Base-by-base conservation (phyloP, 2,888 invertebrate species). In the Rhyacophila evoluta region DNA sequence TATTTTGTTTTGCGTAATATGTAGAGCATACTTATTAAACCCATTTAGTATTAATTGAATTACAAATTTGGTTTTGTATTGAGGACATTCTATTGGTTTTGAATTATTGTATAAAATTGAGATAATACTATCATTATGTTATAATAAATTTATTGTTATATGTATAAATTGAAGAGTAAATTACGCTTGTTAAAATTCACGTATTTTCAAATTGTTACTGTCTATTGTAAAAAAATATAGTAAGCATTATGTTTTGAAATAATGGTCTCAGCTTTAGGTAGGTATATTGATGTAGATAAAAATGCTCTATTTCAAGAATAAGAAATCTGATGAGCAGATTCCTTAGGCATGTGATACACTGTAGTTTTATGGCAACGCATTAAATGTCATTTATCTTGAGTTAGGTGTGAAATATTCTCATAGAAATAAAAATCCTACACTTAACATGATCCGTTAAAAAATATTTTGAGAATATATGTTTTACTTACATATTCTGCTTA, bases 101-200 rank as follows among this genome's bases (percentile, higher is more conserved):
- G 10, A 55, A 55, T 55, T 55, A 25, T 25, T 55, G 55, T 19
- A 55, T 19, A 25, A 55, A 8, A 25, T 8, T 55, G 25, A 55
- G 12, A 55, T 55, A 55, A 55, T 25, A 55, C 25, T 55, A 25
- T 25, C 55, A 5, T 55, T 55, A 25, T 55, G 55, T 55, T 55
- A 19, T 25, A 10, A 25, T 55, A 55, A 55, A 55, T 55, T 55
- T n/a, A 55, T 55, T 55, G 55, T 55, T 55, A 55, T 55, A 55
- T 55, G 55, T 55, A 55, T 55, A 55, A 55, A 55, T 55, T 55
- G 19, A 55, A 55, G 55, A 55, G 55, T 55, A 55, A 55, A 55
- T 55, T 55, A 55, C 55, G 55, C 55, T 55, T 55, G 55, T 55
- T 55, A 10, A 55, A 55, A 55, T 55, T 55, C 55, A 55, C 25